Evolutionary conservation across 2,113 vertebrate species (phyloP), one percentile per base, ranked within the genome.

Genomic region (Zapornia atra): DNA sequence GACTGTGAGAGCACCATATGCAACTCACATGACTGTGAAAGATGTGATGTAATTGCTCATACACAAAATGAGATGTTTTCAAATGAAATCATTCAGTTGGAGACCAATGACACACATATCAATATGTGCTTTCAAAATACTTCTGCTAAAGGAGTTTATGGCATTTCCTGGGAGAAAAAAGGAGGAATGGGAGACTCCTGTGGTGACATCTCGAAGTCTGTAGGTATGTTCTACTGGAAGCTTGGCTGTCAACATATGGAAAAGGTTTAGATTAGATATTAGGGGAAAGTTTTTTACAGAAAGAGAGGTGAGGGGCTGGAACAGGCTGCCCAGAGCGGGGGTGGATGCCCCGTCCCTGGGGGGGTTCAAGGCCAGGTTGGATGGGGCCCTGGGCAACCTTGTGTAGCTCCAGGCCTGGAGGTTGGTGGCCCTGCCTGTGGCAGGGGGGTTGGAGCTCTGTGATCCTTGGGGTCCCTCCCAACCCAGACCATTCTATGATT

Each of bases 21-120:
- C 5, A 0, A 31, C 10, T 0, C 0, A 12, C 3, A 1, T 0
- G 0, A 1, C 33, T 91, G 66, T 1, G 0, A 6, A 29, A 2
- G 0, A 2, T 94, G 10, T 7, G 2, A 0, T 2, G 46, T 0
- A 66, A 82, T 97, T 0, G n/a, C 4, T 70, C 13, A 68, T 56
- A 86, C 72, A 4, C 2, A 42, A 66, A 3, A 2, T 1, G 1
- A 12, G 10, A 2, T 0, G 0, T 59, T 77, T 73, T 50, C 63
- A n/a, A 34, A 50, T 73, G 21, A 11, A 61, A 1, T 0, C 3
- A 15, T 51, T 70, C 8, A 63, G 1, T 2, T 93, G 71, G 5
- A 3, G 82, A 34, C 3, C 22, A 25, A 0, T 0, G 2, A 81
- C 51, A n/a, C 5, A 5, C 2, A 3, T 1, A 28, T 88, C 11